phyloP scores from a whole-genome alignment of 1,140 invertebrate species.

The Atta colombica region DNA sequence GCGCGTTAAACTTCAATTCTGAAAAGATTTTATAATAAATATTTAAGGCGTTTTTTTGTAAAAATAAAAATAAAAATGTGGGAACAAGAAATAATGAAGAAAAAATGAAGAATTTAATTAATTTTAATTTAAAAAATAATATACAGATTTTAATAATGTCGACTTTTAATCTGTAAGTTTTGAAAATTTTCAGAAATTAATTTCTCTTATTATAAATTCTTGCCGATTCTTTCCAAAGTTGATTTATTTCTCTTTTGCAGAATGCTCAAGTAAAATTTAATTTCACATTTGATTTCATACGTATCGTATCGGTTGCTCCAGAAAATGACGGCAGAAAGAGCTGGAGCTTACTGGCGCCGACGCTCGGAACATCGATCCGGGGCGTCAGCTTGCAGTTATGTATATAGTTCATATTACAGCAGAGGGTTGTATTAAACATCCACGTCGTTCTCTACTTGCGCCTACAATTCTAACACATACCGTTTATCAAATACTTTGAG shows the following conservation, averaged over 20 bases:
- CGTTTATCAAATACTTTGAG: slow-evolving; percentile 31
- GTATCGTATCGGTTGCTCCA: slow-evolving; percentile 29
- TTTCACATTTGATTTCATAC: slow-evolving; percentile 36
- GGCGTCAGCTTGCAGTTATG: slow-evolving; percentile 86
- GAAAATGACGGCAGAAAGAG: slow-evolving; percentile 59
- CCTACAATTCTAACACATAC: slow-evolving; percentile 40
- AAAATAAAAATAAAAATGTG: neutral
- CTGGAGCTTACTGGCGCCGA: slow-evolving; percentile 78
- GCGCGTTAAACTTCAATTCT: neutral
- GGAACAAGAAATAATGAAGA: neutral
- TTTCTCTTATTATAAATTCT: neutral
- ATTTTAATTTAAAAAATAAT: slow-evolving; percentile 1
- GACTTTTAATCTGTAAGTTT: neutral
- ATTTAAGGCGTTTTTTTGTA: neutral
- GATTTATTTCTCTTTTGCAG: neutral
- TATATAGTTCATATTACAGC: slow-evolving; percentile 75
- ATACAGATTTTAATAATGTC: neutral
- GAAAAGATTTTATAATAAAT: neutral
- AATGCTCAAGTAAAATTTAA: slow-evolving; percentile 13
- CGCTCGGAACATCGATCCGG: slow-evolving; percentile 83
- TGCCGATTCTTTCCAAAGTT: neutral
- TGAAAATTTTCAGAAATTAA: slow-evolving; percentile 19
- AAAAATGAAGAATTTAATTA: neutral
- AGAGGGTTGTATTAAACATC: slow-evolving; percentile 69
- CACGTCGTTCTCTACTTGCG: slow-evolving; percentile 41